Percentiles rank a stretch among this genome's conserved stretches.
Evolutionary conservation across 2,888 invertebrate species (phyloP).

Genomic region (Cephus nigrinus): DNA sequence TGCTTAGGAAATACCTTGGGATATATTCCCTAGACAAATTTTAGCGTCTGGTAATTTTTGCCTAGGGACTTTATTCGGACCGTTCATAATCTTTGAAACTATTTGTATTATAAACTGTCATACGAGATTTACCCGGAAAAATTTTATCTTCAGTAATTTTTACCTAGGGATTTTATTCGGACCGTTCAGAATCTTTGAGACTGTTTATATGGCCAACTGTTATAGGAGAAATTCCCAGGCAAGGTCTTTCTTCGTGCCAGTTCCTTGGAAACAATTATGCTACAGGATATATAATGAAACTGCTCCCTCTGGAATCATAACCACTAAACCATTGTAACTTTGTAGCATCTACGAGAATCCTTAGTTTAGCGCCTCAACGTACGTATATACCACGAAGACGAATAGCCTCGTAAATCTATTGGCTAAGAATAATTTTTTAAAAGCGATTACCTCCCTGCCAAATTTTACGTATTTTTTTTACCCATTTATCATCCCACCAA

Average conservation of each 20-base stretch:
- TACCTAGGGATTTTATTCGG: neutral
- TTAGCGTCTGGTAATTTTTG: no score
- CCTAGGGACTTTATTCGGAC: no score
- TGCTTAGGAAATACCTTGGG: no score
- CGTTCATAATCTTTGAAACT: slow-evolving; percentile 46
- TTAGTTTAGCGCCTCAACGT: slow-evolving; percentile 17
- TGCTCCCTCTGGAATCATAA: slow-evolving; percentile 44
- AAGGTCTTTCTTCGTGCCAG: slow-evolving; percentile 54
- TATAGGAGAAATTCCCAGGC: slow-evolving; percentile 48
- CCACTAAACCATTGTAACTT: slow-evolving; percentile 19
- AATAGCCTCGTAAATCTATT: slow-evolving; percentile 61
- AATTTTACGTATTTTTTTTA: neutral
- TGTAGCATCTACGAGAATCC: slow-evolving; percentile 8
- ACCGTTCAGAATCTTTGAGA: slow-evolving; percentile 43
- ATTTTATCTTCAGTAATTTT: neutral
- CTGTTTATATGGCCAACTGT: slow-evolving; percentile 43
- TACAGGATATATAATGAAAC: slow-evolving; percentile 55
- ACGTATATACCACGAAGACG: slow-evolving; percentile 43
- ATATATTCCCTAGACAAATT: no score
- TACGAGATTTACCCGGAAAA: slow-evolving; percentile 45
- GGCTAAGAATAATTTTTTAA: slow-evolving; percentile 31
- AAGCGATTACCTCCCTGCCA: neutral
- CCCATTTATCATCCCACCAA: neutral
- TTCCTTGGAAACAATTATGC: slow-evolving; percentile 62
- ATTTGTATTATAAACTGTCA: slow-evolving; percentile 39